Evolutionary conservation across 2,797 vertebrate genomes (phyloP).

Genomic region (Limnodromus scolopaceus): DNA sequence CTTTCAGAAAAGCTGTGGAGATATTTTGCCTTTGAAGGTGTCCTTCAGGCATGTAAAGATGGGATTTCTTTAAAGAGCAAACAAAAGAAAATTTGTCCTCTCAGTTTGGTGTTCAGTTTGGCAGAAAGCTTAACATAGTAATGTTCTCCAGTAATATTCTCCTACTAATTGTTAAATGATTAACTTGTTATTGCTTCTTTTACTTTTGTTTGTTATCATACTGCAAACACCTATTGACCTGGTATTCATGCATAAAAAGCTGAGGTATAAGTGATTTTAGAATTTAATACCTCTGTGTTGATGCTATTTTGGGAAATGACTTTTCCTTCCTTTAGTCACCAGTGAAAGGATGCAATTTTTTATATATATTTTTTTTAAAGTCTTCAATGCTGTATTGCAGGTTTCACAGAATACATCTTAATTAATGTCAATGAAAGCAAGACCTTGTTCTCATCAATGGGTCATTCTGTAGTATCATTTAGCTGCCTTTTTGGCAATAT

Average conservation of each 20-base stretch:
- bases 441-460: conserved; percentile 10
- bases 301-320: neutral
- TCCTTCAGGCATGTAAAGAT: neutral
- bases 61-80: neutral
- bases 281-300: neutral
- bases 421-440: conserved; percentile 6
- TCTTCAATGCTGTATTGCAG: neutral
- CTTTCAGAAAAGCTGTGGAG: neutral
- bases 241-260: neutral
- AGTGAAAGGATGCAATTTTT: neutral
- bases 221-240: neutral
- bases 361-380: neutral
- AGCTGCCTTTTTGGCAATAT: neutral
- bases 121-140: neutral
- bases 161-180: neutral
- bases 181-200: neutral
- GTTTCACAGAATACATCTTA: conserved; percentile 17
- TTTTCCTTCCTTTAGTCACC: neutral
- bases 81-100: neutral
- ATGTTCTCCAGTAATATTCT: neutral
- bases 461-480: neutral
- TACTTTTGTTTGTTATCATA: neutral
- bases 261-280: neutral
- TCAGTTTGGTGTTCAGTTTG: neutral
- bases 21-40: neutral